A percentile compares a stretch with the other conserved stretches of the same genome.
phyloP scores from a whole-genome alignment of 2,113 vertebrate genomes.

The Micromys minutus region DNA sequence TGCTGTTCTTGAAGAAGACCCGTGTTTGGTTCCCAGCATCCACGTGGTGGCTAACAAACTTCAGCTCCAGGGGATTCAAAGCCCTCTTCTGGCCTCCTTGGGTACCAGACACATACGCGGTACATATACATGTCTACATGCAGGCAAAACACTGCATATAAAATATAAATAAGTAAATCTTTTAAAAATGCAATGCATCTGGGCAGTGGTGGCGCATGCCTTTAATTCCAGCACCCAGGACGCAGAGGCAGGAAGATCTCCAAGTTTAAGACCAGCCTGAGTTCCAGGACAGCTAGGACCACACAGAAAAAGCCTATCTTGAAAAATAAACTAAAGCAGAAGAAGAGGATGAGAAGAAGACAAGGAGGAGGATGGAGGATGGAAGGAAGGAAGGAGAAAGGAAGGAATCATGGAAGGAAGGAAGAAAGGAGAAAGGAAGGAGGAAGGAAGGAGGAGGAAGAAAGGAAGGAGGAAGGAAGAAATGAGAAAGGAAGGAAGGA shows the following conservation, averaged over 20 bases:
- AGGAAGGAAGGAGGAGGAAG: no score
- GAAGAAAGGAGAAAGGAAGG: no score
- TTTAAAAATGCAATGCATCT: neutral
- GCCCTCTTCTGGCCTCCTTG: neutral
- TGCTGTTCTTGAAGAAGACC: no score
- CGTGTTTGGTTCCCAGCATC: neutral
- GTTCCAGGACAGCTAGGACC: neutral
- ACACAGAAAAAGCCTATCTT: neutral
- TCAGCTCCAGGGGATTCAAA: neutral
- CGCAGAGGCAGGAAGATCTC: neutral
- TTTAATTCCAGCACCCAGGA: neutral
- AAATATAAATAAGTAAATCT: neutral
- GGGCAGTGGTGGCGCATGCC: neutral
- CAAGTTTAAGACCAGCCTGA: neutral
- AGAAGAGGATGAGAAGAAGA: neutral
- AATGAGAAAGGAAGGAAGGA: no score
- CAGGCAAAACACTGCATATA: neutral
- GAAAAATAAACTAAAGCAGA: no score
- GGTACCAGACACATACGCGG: neutral
- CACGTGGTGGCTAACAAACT: neutral
- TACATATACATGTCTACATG: no score
- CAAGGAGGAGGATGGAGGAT: no score
- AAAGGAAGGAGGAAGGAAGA: no score
- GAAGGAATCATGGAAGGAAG: no score
- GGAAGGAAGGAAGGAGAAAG: no score